Percentiles rank a stretch among this genome's conserved stretches.
phyloP scores from a whole-genome alignment of 1,140 invertebrate species.

The Galleria mellonella region DNA sequence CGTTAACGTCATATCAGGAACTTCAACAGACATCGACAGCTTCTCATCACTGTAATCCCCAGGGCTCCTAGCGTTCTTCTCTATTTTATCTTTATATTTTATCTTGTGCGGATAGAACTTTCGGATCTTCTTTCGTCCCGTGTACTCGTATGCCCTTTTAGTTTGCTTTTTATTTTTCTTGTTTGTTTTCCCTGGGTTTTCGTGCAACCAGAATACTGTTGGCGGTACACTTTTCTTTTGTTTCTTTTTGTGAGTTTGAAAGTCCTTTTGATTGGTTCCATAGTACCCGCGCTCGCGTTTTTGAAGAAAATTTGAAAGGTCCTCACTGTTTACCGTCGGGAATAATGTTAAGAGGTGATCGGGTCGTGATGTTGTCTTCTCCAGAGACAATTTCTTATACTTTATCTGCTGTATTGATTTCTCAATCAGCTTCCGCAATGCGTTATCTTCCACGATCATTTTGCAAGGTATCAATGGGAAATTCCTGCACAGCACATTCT shows the following conservation, averaged over 20 bases:
- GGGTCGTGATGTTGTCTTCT: slow-evolving; percentile 27
- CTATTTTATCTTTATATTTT: slow-evolving; percentile 45
- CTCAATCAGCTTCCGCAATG: slow-evolving; percentile 44
- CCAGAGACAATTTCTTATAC: slow-evolving; percentile 31
- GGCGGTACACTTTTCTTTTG: slow-evolving; percentile 13
- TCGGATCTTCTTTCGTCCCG: slow-evolving; percentile 40
- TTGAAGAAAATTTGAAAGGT: slow-evolving; percentile 38
- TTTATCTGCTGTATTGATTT: slow-evolving; percentile 52
- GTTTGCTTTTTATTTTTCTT: slow-evolving; percentile 26
- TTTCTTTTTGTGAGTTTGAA: slow-evolving; percentile 3
- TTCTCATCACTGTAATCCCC: slow-evolving; percentile 41
- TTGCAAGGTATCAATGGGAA: slow-evolving; percentile 52
- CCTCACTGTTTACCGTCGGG: slow-evolving; percentile 39
- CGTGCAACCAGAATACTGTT: slow-evolving; percentile 3
- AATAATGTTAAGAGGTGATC: slow-evolving; percentile 23
- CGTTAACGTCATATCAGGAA: slow-evolving; percentile 20
- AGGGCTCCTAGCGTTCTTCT: slow-evolving; percentile 14
- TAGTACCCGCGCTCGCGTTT: slow-evolving; percentile 19
- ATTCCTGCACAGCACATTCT: slow-evolving; percentile 52
- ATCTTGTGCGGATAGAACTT: slow-evolving; percentile 61
- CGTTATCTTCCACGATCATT: slow-evolving; percentile 40
- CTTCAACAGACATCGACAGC: slow-evolving; percentile 48
- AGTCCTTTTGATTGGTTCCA: slow-evolving; percentile 10
- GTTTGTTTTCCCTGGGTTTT: slow-evolving; percentile 15
- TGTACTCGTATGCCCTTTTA: slow-evolving; percentile 26